phyloP scores from a whole-genome alignment of 1,140 invertebrate genomes.

The Zaprionus nigranus region DNA sequence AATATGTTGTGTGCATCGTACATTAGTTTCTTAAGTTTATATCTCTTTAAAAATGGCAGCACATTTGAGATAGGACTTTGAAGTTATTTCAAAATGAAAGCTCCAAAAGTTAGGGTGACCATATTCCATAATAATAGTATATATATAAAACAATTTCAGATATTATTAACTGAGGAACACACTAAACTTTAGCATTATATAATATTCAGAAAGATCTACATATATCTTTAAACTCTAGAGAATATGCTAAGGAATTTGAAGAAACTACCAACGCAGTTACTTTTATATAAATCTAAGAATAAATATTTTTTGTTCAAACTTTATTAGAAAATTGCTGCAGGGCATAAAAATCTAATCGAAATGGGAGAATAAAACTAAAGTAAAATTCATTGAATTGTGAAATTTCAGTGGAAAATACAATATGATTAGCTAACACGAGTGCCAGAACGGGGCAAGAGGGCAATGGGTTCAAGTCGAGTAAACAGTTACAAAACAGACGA shows the following conservation, averaged over 20 bases:
- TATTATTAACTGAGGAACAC: no score
- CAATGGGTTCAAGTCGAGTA: slow-evolving; percentile 29
- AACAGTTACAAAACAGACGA: slow-evolving; percentile 65
- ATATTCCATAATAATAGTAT: no score
- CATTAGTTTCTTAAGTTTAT: no score
- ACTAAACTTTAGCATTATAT: no score
- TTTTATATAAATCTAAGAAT: background rate
- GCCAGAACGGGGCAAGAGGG: background rate
- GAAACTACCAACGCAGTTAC: background rate
- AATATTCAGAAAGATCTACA: no score
- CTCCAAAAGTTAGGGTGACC: no score
- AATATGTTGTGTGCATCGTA: no score
- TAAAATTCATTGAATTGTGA: slow-evolving; percentile 66
- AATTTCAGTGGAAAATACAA: slow-evolving; percentile 62
- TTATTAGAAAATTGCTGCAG: slow-evolving; percentile 1
- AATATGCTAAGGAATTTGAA: background rate
- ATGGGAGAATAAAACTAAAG: slow-evolving; percentile 17
- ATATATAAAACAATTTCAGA: no score
- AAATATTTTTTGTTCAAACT: background rate
- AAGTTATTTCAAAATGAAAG: no score
- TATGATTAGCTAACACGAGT: slow-evolving; percentile 63
- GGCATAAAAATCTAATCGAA: slow-evolving; percentile 19
- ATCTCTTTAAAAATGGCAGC: no score
- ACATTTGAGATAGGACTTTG: no score
- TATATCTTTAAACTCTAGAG: no score